Conservation (phyloP, 2,888 invertebrate species). For the Drosophila sordidapex region DNA sequence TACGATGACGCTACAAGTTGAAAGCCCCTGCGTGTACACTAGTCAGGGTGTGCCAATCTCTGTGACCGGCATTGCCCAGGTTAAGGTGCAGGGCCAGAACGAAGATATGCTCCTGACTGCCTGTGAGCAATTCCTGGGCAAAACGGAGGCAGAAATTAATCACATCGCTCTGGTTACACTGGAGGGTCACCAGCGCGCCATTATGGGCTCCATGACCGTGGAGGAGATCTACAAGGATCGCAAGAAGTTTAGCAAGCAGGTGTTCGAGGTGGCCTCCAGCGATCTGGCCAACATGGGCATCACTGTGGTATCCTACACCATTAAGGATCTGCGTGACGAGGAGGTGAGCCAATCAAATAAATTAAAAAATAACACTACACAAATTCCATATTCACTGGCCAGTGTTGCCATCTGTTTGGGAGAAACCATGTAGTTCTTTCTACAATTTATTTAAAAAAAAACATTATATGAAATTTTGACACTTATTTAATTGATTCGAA, state of each 20-base stretch:
- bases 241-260: slow-evolving; percentile 97
- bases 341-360: slow-evolving; percentile 88
- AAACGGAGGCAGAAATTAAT: slow-evolving; percentile 94
- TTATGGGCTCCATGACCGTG: slow-evolving; percentile 98
- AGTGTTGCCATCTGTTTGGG: slow-evolving; percentile 5
- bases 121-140: slow-evolving; percentile 97
- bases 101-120: slow-evolving; percentile 92
- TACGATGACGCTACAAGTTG: slow-evolving; percentile 98
- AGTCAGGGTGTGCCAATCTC: slow-evolving; percentile 98
- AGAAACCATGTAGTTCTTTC: background rate
- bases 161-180: slow-evolving; percentile 96
- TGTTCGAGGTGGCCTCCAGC: slow-evolving; percentile 97
- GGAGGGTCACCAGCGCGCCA: slow-evolving; percentile 97
- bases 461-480: background rate
- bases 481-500: background rate
- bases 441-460: background rate
- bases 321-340: slow-evolving; percentile 97
- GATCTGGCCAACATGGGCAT: slow-evolving; percentile 98
- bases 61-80: slow-evolving; percentile 98
- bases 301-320: slow-evolving; percentile 96
- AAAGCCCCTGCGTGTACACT: slow-evolving; percentile 97
- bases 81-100: slow-evolving; percentile 91
- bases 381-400: background rate
- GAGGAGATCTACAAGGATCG: slow-evolving; percentile 98
- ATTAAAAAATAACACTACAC: background rate